Base-by-base conservation (phyloP, 2,797 vertebrate species). In the Cryptoprocta ferox region DNA sequence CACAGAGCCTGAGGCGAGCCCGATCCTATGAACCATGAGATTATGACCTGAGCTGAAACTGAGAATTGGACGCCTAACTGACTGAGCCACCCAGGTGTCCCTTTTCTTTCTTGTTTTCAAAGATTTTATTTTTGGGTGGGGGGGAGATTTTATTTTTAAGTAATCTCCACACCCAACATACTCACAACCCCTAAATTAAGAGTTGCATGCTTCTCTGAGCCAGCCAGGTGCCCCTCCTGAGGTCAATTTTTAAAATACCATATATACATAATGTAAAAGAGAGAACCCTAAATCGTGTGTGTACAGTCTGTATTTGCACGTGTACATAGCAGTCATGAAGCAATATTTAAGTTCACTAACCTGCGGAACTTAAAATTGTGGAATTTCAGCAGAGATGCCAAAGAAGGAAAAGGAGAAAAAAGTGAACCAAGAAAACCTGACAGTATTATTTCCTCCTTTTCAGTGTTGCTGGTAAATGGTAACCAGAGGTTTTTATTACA, bases 401-500 rank as follows among this genome's bases (percentile, higher is more conserved):
- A 82, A 86, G 12, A 65, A 37, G 42, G 35, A n/a, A 88, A 83
- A 19, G 50, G 32, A 35, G 10, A 65, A 70, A 83, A 95, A 80
- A 61, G 35, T 56, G 32, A 71, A 65, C 4, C 75, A 75, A 92
- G 82, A 89, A 81, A 56, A 9, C 6, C 42, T 11, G 16, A 81
- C 14, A 68, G 61, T 75, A 63, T 86, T 63, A 84, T 86, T 94
- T 88, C 45, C 65, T 95, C 28, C 39, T 94, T 35, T 93, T 94
- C n/a, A 73, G 35, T 75, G 65, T 81, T 90, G 42, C 83, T 90
- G 48, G 50, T 85, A 91, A 94, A 95, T 56, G 32, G 28, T 81
- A 71, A 95, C 61, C 82, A 93, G 63, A 76, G 8, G 50, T 86
- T 88, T 95, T 95, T 91, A 90, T 97, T 82, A 92, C 53, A 90